Evolutionary conservation across 2,888 invertebrate species (phyloP).

Genomic region (Hetaerina titia): DNA sequence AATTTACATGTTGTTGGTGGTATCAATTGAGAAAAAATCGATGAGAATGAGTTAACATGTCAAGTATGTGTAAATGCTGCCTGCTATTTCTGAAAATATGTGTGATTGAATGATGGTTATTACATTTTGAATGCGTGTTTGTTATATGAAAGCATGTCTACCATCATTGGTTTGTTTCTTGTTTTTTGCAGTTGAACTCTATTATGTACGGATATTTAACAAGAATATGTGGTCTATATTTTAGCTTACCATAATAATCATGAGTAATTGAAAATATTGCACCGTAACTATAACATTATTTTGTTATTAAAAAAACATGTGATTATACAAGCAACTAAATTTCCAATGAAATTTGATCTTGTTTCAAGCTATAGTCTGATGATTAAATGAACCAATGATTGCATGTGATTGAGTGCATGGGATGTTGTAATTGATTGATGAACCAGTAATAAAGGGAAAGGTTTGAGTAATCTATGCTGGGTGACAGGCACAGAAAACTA

Average conservation of each 20-base stretch:
- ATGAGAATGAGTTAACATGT: conserved; percentile 47
- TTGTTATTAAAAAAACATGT: conserved; percentile 4
- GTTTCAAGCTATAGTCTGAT: conserved; percentile 47
- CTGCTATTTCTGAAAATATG: conserved; percentile 37
- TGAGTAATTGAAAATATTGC: background rate
- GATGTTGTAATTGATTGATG: conserved; percentile 34
- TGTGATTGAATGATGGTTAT: conserved; percentile 53
- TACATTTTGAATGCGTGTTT: conserved; percentile 33
- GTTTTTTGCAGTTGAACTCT: conserved; percentile 27
- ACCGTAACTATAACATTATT: conserved; percentile 15
- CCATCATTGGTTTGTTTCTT: conserved; percentile 38
- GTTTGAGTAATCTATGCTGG: conserved; percentile 55
- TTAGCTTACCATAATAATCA: conserved; percentile 7
- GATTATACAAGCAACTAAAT: background rate
- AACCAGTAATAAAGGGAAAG: conserved; percentile 63
- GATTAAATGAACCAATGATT: conserved; percentile 43
- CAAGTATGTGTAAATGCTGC: conserved; percentile 44
- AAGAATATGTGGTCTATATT: conserved; percentile 40
- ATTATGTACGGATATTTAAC: conserved; percentile 32
- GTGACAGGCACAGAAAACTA: conserved; percentile 57
- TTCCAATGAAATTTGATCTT: conserved; percentile 14
- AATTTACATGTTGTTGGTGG: conserved; percentile 44
- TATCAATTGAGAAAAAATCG: conserved; percentile 33
- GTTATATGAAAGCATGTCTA: conserved; percentile 12
- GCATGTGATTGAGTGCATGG: conserved; percentile 57